Base-by-base conservation (phyloP, 2,888 invertebrate genomes). In the Spodoptera littoralis region DNA sequence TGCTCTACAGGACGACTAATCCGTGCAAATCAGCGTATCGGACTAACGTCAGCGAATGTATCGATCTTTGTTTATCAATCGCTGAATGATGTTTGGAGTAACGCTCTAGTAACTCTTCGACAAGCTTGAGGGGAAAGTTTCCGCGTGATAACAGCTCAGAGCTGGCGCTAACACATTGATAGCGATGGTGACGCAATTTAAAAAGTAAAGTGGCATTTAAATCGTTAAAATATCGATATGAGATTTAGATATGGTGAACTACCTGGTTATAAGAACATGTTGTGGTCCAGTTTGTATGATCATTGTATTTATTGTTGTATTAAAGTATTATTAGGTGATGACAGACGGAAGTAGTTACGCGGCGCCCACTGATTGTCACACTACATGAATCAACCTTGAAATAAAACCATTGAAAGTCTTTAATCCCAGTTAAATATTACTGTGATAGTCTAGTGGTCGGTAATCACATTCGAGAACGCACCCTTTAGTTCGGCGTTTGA, bases 1-100 rank as follows among this genome's bases (percentile, higher is more conserved):
- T 49, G 44, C 13, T 44, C 22, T n/a, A 22, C 48, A 18, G 50
- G 50, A 68, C 65, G 60, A 74, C 73, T 74, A 75, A 74, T 65
- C 70, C 51, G 49, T 56, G 58, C 48, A 68, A 73, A 73, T 56
- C 45, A 36, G 55, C 60, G 57, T 73, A 70, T 68, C 66, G 42
- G 58, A 71, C 55, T 70, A 70, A 60, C 64, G 57, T 77, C 66
- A 72, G 45, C 27, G 47, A 60, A 55, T 53, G n/a, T 76, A 78
- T 79, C 71, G 79, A 79, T 79, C 57, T 55, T 41, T 53, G 55
- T 61, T 76, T 79, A 80, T 79, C 76, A 65, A 66, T 42, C 52
- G 46, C 27, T 51, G 49, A 58, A 66, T 65, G 24, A 56, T 70
- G 63, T 55, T 79, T 67, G 55, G 24, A 62, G 70, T 73, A 63